A percentile compares a stretch with the other conserved stretches of the same genome.
These are phyloP conservation scores for Clarias gariepinus DNA, from an alignment of 2,113 vertebrate genomes.

Conservation along the genomic window DNA sequence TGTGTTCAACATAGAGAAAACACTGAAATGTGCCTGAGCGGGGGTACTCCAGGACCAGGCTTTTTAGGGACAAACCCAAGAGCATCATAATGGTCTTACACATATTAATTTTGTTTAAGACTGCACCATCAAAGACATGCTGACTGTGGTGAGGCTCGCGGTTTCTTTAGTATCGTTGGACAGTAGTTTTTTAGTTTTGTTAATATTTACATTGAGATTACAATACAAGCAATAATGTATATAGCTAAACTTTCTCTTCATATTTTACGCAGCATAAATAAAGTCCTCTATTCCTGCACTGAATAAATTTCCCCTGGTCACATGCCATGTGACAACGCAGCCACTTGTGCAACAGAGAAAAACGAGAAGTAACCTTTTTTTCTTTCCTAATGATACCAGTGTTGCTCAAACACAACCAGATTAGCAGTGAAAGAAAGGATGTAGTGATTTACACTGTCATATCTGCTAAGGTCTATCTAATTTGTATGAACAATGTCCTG, in stretches of 20 bases:
- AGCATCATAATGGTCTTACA: background rate
- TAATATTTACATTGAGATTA: background rate
- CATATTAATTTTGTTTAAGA: background rate
- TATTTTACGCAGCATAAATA: background rate
- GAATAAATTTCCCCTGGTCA: slow-evolving; percentile 50
- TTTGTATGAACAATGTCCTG: background rate
- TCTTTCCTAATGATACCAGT: slow-evolving; percentile 32
- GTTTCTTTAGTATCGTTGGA: too few species aligned
- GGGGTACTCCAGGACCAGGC: background rate
- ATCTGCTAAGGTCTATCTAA: background rate
- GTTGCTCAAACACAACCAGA: slow-evolving; percentile 14
- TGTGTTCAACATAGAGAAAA: background rate
- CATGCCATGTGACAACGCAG: slow-evolving; percentile 41
- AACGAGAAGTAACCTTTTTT: slow-evolving; percentile 47
- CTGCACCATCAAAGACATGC: background rate
- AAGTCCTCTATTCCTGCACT: slow-evolving; percentile 36
- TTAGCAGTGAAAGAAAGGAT: slow-evolving; percentile 13
- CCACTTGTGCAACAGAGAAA: slow-evolving; percentile 44
- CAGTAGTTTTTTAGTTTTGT: background rate
- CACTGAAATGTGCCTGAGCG: background rate
- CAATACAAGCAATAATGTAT: background rate
- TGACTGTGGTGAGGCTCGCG: background rate
- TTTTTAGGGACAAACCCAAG: background rate
- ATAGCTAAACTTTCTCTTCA: slow-evolving; percentile 31
- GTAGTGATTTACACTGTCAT: slow-evolving; percentile 24